Conservation (phyloP, 2,113 vertebrate genomes). For the Tychaedon coryphoeus region DNA sequence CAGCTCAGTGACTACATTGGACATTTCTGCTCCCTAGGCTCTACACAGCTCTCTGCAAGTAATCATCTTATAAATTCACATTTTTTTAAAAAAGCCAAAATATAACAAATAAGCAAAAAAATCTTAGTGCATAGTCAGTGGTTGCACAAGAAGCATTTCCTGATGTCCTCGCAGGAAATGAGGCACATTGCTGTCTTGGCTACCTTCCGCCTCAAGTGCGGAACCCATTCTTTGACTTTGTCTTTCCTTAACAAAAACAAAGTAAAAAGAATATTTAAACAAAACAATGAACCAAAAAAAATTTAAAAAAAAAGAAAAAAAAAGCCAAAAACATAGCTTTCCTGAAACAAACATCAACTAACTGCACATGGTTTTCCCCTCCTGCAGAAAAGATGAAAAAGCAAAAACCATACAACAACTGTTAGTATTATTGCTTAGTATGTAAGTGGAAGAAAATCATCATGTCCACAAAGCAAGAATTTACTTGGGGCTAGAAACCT, state of each 20-base stretch:
- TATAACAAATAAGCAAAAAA: background rate
- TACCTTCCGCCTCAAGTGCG: background rate
- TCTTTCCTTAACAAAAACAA: background rate
- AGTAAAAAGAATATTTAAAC: background rate
- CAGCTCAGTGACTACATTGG: accelerated
- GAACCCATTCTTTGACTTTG: background rate
- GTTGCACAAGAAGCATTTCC: background rate
- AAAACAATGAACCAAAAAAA: background rate
- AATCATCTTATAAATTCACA: background rate
- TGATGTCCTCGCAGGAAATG: background rate
- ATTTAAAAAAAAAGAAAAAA: background rate
- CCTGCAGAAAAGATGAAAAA: background rate
- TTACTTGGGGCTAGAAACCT: background rate
- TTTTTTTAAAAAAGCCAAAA: background rate
- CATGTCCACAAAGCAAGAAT: background rate
- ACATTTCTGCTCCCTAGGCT: background rate
- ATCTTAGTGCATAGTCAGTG: background rate
- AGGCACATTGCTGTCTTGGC: background rate
- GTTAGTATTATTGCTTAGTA: background rate
- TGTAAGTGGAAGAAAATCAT: background rate
- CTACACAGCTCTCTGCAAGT: background rate
- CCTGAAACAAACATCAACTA: background rate
- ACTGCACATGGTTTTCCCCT: too few relatives aligned
- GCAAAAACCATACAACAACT: background rate
- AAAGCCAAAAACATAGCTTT: background rate